Base-by-base conservation (phyloP, 1,140 invertebrate species). In the Brachionus rotundiformis region DNA sequence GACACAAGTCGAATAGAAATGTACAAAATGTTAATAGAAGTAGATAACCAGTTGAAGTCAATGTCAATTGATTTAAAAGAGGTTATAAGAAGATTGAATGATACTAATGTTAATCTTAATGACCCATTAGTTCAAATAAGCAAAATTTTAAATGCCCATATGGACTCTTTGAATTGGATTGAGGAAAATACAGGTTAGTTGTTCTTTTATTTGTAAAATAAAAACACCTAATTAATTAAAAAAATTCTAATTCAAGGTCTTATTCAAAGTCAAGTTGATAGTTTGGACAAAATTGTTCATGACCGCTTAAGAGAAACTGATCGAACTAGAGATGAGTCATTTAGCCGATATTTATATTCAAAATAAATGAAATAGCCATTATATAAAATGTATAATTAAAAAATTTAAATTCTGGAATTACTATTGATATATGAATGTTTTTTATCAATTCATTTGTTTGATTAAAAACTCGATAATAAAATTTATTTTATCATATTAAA, bases 101-200 rank as follows among this genome's bases (percentile, higher is more conserved):
- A 82, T 4, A 82, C 65, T 25, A 80, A 77, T 54, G 44, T 65
- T 4, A 82, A 82, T 54, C 13, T 36, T 3, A 76, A 77, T 79
- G 82, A 82, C 71, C 54, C 73, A 3, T 23, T 82, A 13, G 49
- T 33, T 16, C 82, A 82, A 80, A 77, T 82, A 27, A 82, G 61
- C 25, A 59, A 77, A 49, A 76, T 82, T 10, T 27, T 82, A 25
- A 82, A 82, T 59, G 59, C 82, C n/a, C 82, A 82, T 81, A 79
- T 82, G 73, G 49, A 82, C 23, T 82, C 82, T 7, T 27, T 82
- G 1, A 82, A 82, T 81, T 82, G 71, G 71, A 82, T 82, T 25
- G 75, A 82, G 7, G 49, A 82, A 19, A 93, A 85, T 92, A 93
- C 83, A 94, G 93, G 61, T 63, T 23, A 10, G 10, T 13, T 29